These are phyloP conservation scores for Leptinotarsa peninsularis DNA, from an alignment of 2,888 invertebrate genomes.

Conservation along the genomic window DNA sequence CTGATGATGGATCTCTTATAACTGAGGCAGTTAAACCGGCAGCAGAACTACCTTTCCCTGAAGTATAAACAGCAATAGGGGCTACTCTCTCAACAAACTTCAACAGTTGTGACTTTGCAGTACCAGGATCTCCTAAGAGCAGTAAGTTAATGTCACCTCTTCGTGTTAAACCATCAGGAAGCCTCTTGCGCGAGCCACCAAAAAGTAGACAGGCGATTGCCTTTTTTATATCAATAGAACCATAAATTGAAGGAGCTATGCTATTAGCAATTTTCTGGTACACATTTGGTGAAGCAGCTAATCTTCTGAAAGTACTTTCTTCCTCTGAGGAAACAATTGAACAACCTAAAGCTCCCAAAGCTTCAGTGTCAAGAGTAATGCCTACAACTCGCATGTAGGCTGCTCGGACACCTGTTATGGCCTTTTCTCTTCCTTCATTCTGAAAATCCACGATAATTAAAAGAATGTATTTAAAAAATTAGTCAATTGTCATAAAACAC, in stretches of 20 bases:
- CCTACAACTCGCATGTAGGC: slow-evolving; percentile 97
- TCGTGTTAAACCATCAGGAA: slow-evolving; percentile 95
- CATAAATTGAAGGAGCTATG: slow-evolving; percentile 97
- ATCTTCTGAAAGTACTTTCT: slow-evolving; percentile 83
- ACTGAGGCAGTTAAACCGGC: slow-evolving; percentile 99
- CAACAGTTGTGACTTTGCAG: slow-evolving; percentile 97
- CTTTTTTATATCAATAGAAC: slow-evolving; percentile 94
- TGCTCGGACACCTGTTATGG: slow-evolving; percentile 89
- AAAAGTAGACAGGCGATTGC: slow-evolving; percentile 95
- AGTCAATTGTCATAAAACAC: background rate
- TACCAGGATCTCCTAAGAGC: slow-evolving; percentile 97
- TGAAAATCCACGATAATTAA: slow-evolving; percentile 52
- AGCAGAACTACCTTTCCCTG: slow-evolving; percentile 99
- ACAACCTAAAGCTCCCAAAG: slow-evolving; percentile 75
- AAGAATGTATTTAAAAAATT: slow-evolving; percentile 40
- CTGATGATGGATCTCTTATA: slow-evolving; percentile 90
- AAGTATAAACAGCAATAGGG: slow-evolving; percentile 96
- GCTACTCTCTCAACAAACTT: slow-evolving; percentile 97
- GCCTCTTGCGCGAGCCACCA: slow-evolving; percentile 83
- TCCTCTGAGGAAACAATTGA: slow-evolving; percentile 75
- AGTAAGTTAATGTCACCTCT: slow-evolving; percentile 97
- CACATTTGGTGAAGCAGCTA: slow-evolving; percentile 87
- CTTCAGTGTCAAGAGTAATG: slow-evolving; percentile 86
- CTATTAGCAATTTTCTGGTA: slow-evolving; percentile 90
- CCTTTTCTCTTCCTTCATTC: slow-evolving; percentile 80